Evolutionary conservation across 2,888 invertebrate species (phyloP), one percentile per base, ranked within the genome.

Genomic region (Drosophila neutralis): DNA sequence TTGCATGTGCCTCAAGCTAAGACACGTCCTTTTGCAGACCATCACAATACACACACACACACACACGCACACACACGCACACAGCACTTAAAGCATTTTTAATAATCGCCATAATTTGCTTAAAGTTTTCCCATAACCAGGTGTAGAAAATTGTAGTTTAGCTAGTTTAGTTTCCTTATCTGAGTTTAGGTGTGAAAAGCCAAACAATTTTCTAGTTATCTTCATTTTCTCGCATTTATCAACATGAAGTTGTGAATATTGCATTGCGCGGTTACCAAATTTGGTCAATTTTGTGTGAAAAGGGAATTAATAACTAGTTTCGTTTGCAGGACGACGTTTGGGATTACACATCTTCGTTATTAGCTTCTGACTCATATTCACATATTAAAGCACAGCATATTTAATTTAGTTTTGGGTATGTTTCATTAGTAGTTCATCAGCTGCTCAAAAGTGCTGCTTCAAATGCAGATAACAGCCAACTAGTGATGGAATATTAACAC

Each of bases 71-170:
- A 24, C 21, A 42, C 48, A 24, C 36, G 52, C 11, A 15, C 61
- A 13, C 42, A 31, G 48, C 62, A 69, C 70, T 85, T 88, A 86
- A 88, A 83, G 88, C 88, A 69, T 86, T 86, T 86, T 83, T 81
- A 88, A 85, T 88, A 88, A 88, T 81, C 89, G 83, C 73, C 81
- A 88, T 86, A 88, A 88, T 88, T 88, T 88, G 88, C 77, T 86
- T 86, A 80, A 86, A 88, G 81, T 85, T 85, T 85, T 81, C 79
- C 75, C 69, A 85, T 83, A 78, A 75, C 78, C 86, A 73, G 76
- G 70, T 85, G 80, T 66, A 21, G 59, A 33, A 77, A 75, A 87
- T 79, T 45, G 8, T 24, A 24, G 56, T 59, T 74, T 58, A 54
- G 36, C 42, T 67, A 76, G 64, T 74, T 78, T 52, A 67, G 51